Base-by-base conservation (phyloP, 2,113 vertebrate species). In the Atlantisia rogersi region DNA sequence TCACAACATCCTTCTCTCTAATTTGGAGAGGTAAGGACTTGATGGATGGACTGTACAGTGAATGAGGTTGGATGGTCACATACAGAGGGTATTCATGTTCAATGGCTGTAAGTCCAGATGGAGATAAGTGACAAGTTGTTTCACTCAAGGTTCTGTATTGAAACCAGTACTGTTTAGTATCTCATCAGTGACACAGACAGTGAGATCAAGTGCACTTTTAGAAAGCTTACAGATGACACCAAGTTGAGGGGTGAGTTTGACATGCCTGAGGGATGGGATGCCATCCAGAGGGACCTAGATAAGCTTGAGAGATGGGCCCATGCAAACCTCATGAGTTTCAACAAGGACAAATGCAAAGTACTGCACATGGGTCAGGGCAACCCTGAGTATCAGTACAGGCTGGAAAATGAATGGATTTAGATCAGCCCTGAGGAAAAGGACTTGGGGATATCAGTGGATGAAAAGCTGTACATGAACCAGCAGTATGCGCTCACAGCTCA, bases 101-200 rank as follows among this genome's bases (percentile, higher is more conserved):
- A 53, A 53, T 8, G 7, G 15, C 46, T 87, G 9, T 5, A 56
- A 48, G 28, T 65, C 14, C 17, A 44, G 44, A 42, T 86, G 63
- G 52, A 77, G 37, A 69, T 20, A 12, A 29, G 29, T 50, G 29
- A 58, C 8, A 15, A 70, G 21, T 21, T 25, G 15, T 44, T 20
- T 35, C 25, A 29, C 10, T 42, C 44, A 42, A 19, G 15, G 35
- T 11, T n/a, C 28, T 0, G 0, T 71, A 56, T 0, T 24, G 37
- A 39, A 22, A n/a, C 9, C 5, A 24, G 15, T 52, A 20, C 31
- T 50, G 9, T 28, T 71, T 63, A 39, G 21, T 56, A 55, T 39
- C 28, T 46, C 28, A 63, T 39, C 28, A 63, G 5, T 46, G 22
- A 46, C 55, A 86, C 8, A 28, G 39, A 64, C 29, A 68, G 32